A percentile compares a stretch with the other conserved stretches of the same genome.
These are phyloP conservation scores for Sycobia sp. DNA, from an alignment of 1,140 invertebrate species.

Conservation along the genomic window DNA sequence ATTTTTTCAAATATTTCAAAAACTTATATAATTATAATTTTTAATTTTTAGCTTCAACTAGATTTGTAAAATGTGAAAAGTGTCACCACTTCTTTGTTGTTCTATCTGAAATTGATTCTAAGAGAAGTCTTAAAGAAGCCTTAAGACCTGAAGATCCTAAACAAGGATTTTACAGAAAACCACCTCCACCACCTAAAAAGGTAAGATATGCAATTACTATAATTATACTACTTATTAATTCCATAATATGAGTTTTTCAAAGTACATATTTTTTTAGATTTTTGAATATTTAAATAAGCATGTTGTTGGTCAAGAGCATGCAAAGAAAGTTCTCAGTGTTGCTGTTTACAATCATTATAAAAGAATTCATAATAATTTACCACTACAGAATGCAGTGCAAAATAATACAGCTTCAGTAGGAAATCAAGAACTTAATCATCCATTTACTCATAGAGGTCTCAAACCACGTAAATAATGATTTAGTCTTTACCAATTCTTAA, in stretches of 20 bases:
- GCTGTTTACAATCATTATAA: conserved; percentile 99
- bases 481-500: conserved; percentile 26
- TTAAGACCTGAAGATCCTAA: conserved; percentile 67
- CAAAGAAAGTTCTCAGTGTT: conserved; percentile 98
- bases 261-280: conserved; percentile 78
- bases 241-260: not conserved
- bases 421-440: conserved; percentile 72
- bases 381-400: conserved; percentile 58
- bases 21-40: conserved; percentile 7
- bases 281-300: conserved; percentile 94
- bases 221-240: too few species aligned
- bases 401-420: conserved; percentile 61
- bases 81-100: conserved; percentile 99
- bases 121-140: conserved; percentile 81
- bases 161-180: conserved; percentile 72
- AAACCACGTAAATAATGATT: conserved; percentile 57
- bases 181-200: conserved; percentile 92
- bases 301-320: conserved; percentile 96
- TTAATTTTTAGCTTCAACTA: conserved; percentile 71
- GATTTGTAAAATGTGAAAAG: conserved; percentile 97
- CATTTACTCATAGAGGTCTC: conserved; percentile 76
- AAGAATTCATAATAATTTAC: conserved; percentile 93
- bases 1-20: not conserved
- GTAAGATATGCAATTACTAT: conserved; percentile 48
- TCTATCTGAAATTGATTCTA: conserved; percentile 87